phyloP scores from a whole-genome alignment of 1,140 invertebrate species.

The Drosophila busckii region DNA sequence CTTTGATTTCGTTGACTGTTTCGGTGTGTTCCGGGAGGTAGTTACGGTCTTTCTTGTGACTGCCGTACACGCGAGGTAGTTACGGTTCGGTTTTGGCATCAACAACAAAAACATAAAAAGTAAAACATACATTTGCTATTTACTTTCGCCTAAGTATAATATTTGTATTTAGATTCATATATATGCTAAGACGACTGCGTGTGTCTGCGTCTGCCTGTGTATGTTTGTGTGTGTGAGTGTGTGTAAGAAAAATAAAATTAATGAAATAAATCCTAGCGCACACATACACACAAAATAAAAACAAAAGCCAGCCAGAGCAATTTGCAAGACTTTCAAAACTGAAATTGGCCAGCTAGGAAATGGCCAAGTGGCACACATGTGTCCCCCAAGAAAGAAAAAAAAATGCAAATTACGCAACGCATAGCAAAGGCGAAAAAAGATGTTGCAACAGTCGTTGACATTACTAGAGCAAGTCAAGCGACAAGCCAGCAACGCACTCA shows the following conservation, averaged over 20 bases:
- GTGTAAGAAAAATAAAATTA: too few relatives aligned
- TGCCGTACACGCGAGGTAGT: constrained; percentile 49
- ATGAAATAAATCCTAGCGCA: too few relatives aligned
- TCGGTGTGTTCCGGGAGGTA: constrained; percentile 38
- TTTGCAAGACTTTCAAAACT: neutral
- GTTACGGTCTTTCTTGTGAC: constrained; percentile 50
- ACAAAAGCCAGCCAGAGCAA: too few relatives aligned
- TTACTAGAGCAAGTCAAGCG: constrained; percentile 29
- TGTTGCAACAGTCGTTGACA: constrained; percentile 45
- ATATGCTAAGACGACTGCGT: too few relatives aligned
- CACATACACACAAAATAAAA: constrained; percentile 13
- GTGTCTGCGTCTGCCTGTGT: too few relatives aligned
- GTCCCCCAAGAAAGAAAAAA: constrained; percentile 31
- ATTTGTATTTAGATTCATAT: constrained; percentile 20
- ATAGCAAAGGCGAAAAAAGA: constrained; percentile 7
- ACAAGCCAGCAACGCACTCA: constrained; percentile 2
- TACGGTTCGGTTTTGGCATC: constrained; percentile 38
- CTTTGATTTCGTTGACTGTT: constrained; percentile 7
- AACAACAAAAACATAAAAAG: too few relatives aligned
- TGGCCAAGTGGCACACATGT: constrained; percentile 3
- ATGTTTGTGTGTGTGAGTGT: too few relatives aligned
- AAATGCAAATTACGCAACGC: constrained; percentile 47
- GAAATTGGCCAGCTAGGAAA: too few relatives aligned
- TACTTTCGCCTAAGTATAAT: too few relatives aligned
- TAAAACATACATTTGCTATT: constrained; percentile 34